phyloP scores from a whole-genome alignment of 2,888 invertebrate species.

The Pseudoips prasinana region DNA sequence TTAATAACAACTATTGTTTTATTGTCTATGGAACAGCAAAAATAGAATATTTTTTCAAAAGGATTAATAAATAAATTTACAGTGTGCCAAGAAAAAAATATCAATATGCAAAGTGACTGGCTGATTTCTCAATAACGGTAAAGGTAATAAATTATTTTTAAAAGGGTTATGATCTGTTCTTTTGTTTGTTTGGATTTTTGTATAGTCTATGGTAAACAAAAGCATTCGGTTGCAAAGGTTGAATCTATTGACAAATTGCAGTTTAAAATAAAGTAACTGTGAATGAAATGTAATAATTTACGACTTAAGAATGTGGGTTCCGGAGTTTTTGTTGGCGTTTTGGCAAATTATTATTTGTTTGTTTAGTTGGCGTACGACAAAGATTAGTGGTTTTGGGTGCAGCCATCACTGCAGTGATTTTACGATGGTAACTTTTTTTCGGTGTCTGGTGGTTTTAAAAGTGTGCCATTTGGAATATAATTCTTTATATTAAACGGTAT shows the following conservation, averaged over 20 bases:
- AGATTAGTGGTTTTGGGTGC: not conserved
- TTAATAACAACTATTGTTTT: too few relatives aligned
- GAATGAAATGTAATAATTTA: constrained; percentile 55
- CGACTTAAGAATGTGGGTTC: constrained; percentile 30
- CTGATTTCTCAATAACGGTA: constrained; percentile 33
- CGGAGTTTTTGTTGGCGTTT: constrained; percentile 20
- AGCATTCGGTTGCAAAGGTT: constrained; percentile 33
- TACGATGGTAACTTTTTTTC: too few relatives aligned
- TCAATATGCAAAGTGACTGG: not conserved
- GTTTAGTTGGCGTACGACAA: not conserved
- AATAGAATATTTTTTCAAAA: too few relatives aligned
- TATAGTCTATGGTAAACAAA: constrained; percentile 43
- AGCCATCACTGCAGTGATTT: too few relatives aligned
- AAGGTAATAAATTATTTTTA: constrained; percentile 55
- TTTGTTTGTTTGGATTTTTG: constrained; percentile 49
- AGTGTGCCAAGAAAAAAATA: too few relatives aligned
- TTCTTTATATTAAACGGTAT: too few relatives aligned
- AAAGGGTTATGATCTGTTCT: constrained; percentile 58
- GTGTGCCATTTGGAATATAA: too few relatives aligned
- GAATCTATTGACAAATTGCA: constrained; percentile 53
- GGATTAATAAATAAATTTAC: too few relatives aligned
- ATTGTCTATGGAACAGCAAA: too few relatives aligned
- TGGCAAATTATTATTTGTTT: constrained; percentile 8
- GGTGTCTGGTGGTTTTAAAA: too few relatives aligned
- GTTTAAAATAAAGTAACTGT: constrained; percentile 40